Evolutionary conservation across 2,113 vertebrate genomes (phyloP).

Genomic region (Coregonus clupeaformis): DNA sequence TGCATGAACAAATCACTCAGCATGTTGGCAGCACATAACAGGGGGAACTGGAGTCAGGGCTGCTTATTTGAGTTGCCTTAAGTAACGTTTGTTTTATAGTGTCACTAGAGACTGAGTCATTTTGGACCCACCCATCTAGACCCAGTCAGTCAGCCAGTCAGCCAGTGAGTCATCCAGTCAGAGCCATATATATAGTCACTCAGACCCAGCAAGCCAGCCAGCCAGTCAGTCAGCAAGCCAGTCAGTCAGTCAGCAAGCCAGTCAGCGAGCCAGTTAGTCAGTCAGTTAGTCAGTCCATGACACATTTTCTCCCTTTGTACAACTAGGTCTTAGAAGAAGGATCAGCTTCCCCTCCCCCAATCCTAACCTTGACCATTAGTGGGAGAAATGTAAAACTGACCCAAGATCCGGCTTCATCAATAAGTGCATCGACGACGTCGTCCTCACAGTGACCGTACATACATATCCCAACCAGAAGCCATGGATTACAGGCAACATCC

Average conservation of each 20-base stretch:
- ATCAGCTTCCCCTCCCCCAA: too few relatives aligned
- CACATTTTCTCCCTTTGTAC: neutral
- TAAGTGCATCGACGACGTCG: too few relatives aligned
- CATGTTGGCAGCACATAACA: neutral
- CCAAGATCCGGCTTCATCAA: too few relatives aligned
- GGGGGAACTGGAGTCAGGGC: neutral
- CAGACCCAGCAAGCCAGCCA: neutral
- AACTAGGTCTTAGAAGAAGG: constrained; percentile 22
- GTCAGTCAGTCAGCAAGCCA: neutral
- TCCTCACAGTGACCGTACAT: too few relatives aligned
- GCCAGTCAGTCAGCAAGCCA: neutral
- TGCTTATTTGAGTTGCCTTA: constrained; percentile 10
- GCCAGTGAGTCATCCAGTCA: too few relatives aligned
- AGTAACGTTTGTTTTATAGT: constrained; percentile 30
- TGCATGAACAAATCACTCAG: neutral
- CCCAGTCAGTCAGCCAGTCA: neutral
- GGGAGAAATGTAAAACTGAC: too few relatives aligned
- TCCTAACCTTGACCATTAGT: too few relatives aligned
- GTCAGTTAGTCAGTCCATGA: neutral
- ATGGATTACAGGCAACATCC: too few relatives aligned
- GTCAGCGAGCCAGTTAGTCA: too few relatives aligned
- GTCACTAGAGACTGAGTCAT: constrained; percentile 51
- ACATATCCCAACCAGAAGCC: too few relatives aligned
- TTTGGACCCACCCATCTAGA: constrained; percentile 23
- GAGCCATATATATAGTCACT: too few relatives aligned